These are phyloP conservation scores for Brachionus asplanchnoidis DNA, from an alignment of 1,140 invertebrate genomes.

Conservation along the genomic window DNA sequence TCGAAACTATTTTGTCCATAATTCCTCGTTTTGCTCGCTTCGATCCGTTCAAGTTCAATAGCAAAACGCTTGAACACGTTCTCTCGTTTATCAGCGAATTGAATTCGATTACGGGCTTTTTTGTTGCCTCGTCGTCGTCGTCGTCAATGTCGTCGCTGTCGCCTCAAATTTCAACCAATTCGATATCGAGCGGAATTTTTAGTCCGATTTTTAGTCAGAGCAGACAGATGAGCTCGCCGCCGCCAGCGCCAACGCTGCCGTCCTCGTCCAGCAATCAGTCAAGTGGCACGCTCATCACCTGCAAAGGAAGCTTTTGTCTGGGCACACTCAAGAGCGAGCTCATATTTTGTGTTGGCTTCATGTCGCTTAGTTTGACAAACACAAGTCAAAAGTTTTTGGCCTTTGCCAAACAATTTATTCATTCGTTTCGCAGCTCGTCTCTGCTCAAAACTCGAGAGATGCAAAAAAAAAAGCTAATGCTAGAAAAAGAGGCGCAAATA, in stretches of 20 bases:
- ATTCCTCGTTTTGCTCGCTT: slow-evolving; percentile 1
- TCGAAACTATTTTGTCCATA: slow-evolving; percentile 2
- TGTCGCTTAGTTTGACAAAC: slow-evolving; percentile 5
- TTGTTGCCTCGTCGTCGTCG: background rate
- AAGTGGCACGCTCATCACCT: background rate
- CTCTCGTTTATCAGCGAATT: background rate
- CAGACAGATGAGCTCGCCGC: background rate
- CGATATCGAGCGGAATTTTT: background rate
- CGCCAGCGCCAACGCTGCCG: too few species aligned
- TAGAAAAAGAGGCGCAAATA: slow-evolving; percentile 40
- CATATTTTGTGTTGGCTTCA: slow-evolving; percentile 36
- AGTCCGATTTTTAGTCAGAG: background rate
- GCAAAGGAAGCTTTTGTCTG: background rate
- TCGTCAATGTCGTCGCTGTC: background rate
- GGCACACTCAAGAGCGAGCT: slow-evolving; percentile 18
- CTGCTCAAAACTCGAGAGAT: background rate
- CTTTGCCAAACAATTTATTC: slow-evolving; percentile 21
- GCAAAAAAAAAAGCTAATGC: background rate
- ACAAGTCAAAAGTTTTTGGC: background rate
- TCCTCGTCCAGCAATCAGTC: too few species aligned
- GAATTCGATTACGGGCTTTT: background rate
- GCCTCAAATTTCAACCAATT: background rate
- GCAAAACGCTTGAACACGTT: background rate
- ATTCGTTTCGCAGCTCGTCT: background rate
- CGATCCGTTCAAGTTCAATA: slow-evolving; percentile 11